Percentiles rank a stretch among this genome's conserved stretches.
These are phyloP conservation scores for Trimorus sp. DNA, from an alignment of 2,888 invertebrate genomes.

Conservation along the genomic window DNA sequence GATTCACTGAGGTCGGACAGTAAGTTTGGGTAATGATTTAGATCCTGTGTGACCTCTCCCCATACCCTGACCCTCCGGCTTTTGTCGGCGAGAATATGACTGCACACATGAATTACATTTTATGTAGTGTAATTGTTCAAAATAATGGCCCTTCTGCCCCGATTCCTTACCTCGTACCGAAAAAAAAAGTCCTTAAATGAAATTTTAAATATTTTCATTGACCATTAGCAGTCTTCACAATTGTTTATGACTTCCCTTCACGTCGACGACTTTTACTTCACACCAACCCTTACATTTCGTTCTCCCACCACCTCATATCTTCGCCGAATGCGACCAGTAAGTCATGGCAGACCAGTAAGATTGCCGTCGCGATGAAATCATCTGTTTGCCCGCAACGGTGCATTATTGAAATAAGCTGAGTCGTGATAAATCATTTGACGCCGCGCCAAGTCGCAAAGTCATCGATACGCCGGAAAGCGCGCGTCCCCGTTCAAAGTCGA, in stretches of 20 bases:
- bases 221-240: too few species aligned
- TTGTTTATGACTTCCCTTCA: too few species aligned
- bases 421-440: slow-evolving; percentile 19
- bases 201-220: too few species aligned
- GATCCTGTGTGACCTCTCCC: slow-evolving; percentile 35
- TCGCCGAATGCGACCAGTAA: too few species aligned
- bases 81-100: slow-evolving; percentile 19
- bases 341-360: slow-evolving; percentile 8
- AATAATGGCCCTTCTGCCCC: too few species aligned
- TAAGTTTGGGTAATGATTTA: slow-evolving; percentile 39
- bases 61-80: slow-evolving; percentile 34
- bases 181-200: too few species aligned
- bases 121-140: not conserved
- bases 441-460: slow-evolving; percentile 17
- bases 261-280: too few species aligned
- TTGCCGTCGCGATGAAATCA: slow-evolving; percentile 15
- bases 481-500: not conserved
- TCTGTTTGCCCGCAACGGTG: slow-evolving; percentile 28
- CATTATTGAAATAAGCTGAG: slow-evolving; percentile 30
- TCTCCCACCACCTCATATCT: too few species aligned
- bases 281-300: too few species aligned
- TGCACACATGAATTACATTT: slow-evolving; percentile 16
- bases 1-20: slow-evolving; percentile 24
- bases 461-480: slow-evolving; percentile 1
- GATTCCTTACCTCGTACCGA: too few species aligned